A percentile compares a stretch with the other conserved stretches of the same genome.
These are phyloP conservation scores for Papilio demoleus DNA, from an alignment of 2,888 invertebrate genomes.

Conservation along the genomic window DNA sequence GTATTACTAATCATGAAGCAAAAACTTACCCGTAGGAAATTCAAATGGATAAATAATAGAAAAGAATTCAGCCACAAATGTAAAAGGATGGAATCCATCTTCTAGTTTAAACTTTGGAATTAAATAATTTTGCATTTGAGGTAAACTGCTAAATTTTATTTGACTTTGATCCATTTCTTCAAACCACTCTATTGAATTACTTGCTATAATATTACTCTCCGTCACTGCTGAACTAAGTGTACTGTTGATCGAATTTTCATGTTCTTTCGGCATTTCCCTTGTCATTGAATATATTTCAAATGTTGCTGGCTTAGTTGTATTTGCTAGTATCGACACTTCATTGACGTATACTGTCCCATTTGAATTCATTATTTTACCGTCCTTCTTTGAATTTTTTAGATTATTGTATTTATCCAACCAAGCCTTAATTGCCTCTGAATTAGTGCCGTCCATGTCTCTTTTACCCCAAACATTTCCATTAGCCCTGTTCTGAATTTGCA, in stretches of 20 bases:
- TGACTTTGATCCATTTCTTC: constrained; percentile 69
- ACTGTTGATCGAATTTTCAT: constrained; percentile 52
- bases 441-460: constrained; percentile 58
- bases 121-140: constrained; percentile 77
- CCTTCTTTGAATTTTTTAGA: constrained; percentile 61
- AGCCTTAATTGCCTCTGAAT: constrained; percentile 58
- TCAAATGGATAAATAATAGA: constrained; percentile 85
- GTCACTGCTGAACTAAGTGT: constrained; percentile 59
- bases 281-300: constrained; percentile 70
- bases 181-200: constrained; percentile 72
- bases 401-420: constrained; percentile 69
- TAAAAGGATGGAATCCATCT: constrained; percentile 85
- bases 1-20: too few relatives aligned
- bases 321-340: constrained; percentile 51
- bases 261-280: constrained; percentile 59
- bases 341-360: constrained; percentile 54
- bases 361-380: constrained; percentile 59
- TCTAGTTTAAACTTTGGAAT: constrained; percentile 83
- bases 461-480: constrained; percentile 61
- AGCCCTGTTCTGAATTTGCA: constrained; percentile 51
- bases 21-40: constrained; percentile 85
- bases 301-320: constrained; percentile 25
- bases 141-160: constrained; percentile 77
- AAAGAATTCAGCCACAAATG: constrained; percentile 85
- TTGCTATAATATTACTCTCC: constrained; percentile 63